Conservation (phyloP, 1,140 invertebrate genomes). For the Euschistus heros region DNA sequence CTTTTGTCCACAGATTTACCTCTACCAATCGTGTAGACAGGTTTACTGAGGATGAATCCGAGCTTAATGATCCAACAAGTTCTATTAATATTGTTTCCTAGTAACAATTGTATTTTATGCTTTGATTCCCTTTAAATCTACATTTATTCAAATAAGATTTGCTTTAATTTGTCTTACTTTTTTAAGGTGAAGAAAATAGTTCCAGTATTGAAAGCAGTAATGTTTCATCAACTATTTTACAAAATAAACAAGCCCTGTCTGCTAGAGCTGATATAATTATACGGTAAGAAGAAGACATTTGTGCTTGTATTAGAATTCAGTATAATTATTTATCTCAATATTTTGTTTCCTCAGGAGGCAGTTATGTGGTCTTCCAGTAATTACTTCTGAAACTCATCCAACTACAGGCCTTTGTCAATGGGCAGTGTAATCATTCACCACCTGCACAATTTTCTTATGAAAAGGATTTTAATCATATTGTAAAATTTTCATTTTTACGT, state of each 20-base stretch:
- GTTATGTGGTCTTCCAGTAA: slow-evolving; percentile 29
- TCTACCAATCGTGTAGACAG: too few relatives aligned
- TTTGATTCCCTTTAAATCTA: too few relatives aligned
- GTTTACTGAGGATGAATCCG: too few relatives aligned
- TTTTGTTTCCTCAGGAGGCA: slow-evolving; percentile 27
- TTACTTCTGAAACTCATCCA: slow-evolving; percentile 25
- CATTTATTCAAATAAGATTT: too few relatives aligned
- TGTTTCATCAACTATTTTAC: slow-evolving; percentile 26
- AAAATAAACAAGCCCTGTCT: slow-evolving; percentile 32
- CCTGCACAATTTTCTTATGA: too few relatives aligned
- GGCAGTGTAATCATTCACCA: slow-evolving; percentile 24
- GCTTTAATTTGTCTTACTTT: neutral
- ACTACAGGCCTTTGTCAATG: slow-evolving; percentile 28
- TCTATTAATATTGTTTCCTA: too few relatives aligned
- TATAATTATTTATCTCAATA: neutral
- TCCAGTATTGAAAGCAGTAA: neutral
- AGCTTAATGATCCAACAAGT: too few relatives aligned
- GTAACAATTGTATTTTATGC: too few relatives aligned
- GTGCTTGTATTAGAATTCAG: too few relatives aligned
- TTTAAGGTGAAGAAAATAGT: slow-evolving; percentile 5
- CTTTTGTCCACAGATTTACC: too few relatives aligned
- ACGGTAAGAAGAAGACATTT: slow-evolving; percentile 19
- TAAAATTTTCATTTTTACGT: too few relatives aligned
- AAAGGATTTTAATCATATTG: too few relatives aligned
- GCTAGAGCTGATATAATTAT: slow-evolving; percentile 30